phyloP scores from a whole-genome alignment of 2,888 invertebrate species.

The Mellilla xanthometata region DNA sequence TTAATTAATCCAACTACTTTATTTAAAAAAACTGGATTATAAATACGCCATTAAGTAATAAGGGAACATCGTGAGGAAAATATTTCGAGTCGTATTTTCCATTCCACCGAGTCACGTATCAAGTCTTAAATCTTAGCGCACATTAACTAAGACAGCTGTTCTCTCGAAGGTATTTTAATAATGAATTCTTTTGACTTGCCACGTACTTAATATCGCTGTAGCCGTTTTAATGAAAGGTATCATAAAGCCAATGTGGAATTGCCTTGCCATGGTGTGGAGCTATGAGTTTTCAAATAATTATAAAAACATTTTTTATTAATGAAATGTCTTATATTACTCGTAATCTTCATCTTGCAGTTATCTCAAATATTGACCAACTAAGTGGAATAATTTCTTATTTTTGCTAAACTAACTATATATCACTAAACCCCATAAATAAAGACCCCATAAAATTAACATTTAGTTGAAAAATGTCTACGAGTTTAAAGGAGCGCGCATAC shows the following conservation, averaged over 20 bases:
- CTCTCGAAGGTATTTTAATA: slow-evolving; percentile 72
- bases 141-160: slow-evolving; percentile 66
- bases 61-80: slow-evolving; percentile 35
- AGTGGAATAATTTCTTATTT: too few species aligned
- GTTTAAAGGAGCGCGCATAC: slow-evolving; percentile 15
- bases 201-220: slow-evolving; percentile 66
- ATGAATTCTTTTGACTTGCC: slow-evolving; percentile 68
- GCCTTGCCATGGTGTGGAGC: too few species aligned
- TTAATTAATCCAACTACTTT: too few species aligned
- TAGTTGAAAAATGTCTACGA: slow-evolving; percentile 6
- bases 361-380: too few species aligned
- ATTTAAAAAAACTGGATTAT: not conserved
- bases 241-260: too few species aligned
- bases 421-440: too few species aligned
- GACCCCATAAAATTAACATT: too few species aligned
- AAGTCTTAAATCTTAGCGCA: slow-evolving; percentile 69
- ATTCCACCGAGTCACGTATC: slow-evolving; percentile 64
- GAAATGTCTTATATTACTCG: too few species aligned
- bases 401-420: too few species aligned
- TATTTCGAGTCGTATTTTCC: slow-evolving; percentile 35
- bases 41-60: slow-evolving; percentile 20
- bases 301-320: too few species aligned
- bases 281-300: too few species aligned
- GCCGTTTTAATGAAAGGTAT: slow-evolving; percentile 63
- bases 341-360: too few species aligned